Percentiles rank a stretch among this genome's conserved stretches.
Conservation (phyloP, 1,140 invertebrate genomes). For the Elysia chlorotica region DNA sequence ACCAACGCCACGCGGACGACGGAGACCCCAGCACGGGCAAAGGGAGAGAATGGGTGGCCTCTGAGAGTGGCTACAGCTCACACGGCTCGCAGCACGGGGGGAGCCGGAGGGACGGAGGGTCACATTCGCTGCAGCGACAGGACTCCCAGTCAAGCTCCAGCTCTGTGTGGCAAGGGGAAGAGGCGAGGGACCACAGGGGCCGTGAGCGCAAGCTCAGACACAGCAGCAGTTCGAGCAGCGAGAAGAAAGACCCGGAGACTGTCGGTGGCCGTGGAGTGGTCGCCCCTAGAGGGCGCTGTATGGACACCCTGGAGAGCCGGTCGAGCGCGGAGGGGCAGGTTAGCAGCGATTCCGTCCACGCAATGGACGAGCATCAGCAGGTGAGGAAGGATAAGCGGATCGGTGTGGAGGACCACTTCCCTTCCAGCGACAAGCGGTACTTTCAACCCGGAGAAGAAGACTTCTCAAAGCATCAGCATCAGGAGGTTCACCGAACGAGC, state of each 20-base stretch:
- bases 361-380: not conserved
- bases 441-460: no score
- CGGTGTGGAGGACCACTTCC: not conserved
- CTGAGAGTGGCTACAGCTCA: not conserved
- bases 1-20: no score
- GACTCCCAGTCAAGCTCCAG: slow-evolving; percentile 18
- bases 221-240: slow-evolving; percentile 20
- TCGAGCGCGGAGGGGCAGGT: slow-evolving; percentile 1
- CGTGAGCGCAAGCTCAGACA: slow-evolving; percentile 2
- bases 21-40: no score
- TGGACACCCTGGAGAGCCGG: not conserved
- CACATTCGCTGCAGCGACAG: slow-evolving; percentile 2
- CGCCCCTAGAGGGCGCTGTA: not conserved
- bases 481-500: no score
- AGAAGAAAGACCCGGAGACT: not conserved
- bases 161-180: not conserved
- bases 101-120: not conserved
- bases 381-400: not conserved
- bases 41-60: no score
- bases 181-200: not conserved
- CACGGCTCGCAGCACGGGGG: not conserved
- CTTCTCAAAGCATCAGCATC: no score
- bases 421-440: not conserved
- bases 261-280: no score
- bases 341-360: not conserved